Base-by-base conservation (phyloP, 1,140 invertebrate species). In the Lordiphosa collinella region DNA sequence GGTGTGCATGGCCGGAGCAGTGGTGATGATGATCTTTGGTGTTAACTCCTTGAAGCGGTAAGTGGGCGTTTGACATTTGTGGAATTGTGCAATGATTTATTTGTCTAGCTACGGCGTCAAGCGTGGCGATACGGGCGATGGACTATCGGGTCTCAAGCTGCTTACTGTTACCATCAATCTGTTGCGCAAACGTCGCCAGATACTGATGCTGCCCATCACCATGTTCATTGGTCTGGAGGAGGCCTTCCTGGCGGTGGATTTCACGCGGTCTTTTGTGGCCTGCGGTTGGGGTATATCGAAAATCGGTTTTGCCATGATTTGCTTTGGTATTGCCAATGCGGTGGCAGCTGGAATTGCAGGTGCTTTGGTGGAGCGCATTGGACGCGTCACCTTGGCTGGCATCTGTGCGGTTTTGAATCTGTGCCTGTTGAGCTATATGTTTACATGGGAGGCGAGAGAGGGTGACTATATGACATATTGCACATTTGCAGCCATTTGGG, bases 141-240 rank as follows among this genome's bases (percentile, higher is more conserved):
- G 78, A n/a, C 47, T 86, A n/a, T 86, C 87, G 0, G 94, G 94
- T 1, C 65, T 93, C 1, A 90, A 92, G 59, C 90, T 97, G 5
- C 87, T 97, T n/a, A 91, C 93, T 0, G 94, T 96, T 2, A 97
- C 96, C 0, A 87, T 96, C 8, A 92, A 92, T 54, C 93, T 97
- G 47, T 89, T 96, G 13, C 91, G 91, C 25, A 94, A 95, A 75
- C 92, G 92, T 22, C 93, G 94, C 68, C 96, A 97, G 88, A 88
- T 97, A 22, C 89, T 99, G 13, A 91, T 99, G 62, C 91, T 98
- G 44, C 96, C 97, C 0, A 92, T 98, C n/a, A 98, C 96, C 1
- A 93, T 97, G 53, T 99, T 97, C 87, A 97, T 97, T 76, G 97
- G 97, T 1, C 92, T 97, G 22, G 96, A 98, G 84, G 97, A 98